Conservation (phyloP, 2,113 vertebrate species). For the Festucalex cinctus region DNA sequence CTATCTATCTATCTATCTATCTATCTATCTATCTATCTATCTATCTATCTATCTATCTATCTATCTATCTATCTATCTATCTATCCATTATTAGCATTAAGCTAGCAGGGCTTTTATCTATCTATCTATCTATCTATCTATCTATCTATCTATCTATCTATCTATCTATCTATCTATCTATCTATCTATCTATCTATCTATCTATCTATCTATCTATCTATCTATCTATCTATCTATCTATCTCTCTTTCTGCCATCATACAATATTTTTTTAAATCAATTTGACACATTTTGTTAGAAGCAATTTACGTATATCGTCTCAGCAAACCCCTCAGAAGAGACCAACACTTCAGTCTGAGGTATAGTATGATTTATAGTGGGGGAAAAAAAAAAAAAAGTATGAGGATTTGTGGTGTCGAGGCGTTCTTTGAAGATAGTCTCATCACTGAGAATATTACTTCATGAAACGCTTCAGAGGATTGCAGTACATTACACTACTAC, state of each 20-base stretch:
- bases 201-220: too few relatives aligned
- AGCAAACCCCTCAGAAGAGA: background rate
- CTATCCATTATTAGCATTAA: too few relatives aligned
- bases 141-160: too few relatives aligned
- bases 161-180: too few relatives aligned
- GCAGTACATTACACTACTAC: slow-evolving; percentile 48
- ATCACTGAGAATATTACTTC: slow-evolving; percentile 40
- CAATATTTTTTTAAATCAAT: slow-evolving; percentile 48
- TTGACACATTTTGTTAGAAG: slow-evolving; percentile 47
- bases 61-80: too few relatives aligned
- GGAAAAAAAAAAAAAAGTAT: slow-evolving; percentile 26
- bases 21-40: too few relatives aligned
- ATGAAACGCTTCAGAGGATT: slow-evolving; percentile 47
- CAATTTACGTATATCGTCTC: slow-evolving; percentile 18
- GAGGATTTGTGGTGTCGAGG: slow-evolving; percentile 29
- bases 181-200: too few relatives aligned
- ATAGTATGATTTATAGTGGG: slow-evolving; percentile 41
- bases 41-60: too few relatives aligned
- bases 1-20: too few relatives aligned
- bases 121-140: too few relatives aligned
- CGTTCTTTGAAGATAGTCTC: slow-evolving; percentile 46
- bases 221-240: too few relatives aligned
- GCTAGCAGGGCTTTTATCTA: too few relatives aligned
- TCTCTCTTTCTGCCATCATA: slow-evolving; percentile 44
- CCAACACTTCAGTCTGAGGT: slow-evolving; percentile 5